phyloP scores from a whole-genome alignment of 2,797 vertebrate genomes.

The Sebastolobus altivelis region DNA sequence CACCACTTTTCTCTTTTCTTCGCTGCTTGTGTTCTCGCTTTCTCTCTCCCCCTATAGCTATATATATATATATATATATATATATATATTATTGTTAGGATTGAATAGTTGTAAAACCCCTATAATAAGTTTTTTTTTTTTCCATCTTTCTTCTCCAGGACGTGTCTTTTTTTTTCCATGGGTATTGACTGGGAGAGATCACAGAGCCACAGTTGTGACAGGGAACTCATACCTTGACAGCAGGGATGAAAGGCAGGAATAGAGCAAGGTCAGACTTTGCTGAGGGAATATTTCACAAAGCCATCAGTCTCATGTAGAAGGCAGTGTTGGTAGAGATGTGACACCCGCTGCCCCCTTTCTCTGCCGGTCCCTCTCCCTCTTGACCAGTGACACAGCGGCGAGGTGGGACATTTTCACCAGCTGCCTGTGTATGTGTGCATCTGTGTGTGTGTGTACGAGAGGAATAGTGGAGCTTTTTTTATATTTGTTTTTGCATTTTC shows the following conservation, averaged over 20 bases:
- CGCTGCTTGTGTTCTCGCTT: slow-evolving; percentile 25
- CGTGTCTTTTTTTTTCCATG: background rate
- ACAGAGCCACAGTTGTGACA: slow-evolving; percentile 65
- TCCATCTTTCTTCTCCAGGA: slow-evolving; percentile 9
- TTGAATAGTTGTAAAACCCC: slow-evolving; percentile 32
- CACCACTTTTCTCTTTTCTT: slow-evolving; percentile 47
- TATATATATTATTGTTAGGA: slow-evolving; percentile 6
- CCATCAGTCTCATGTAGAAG: slow-evolving; percentile 60
- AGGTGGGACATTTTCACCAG: slow-evolving; percentile 31
- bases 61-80: background rate
- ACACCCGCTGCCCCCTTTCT: slow-evolving; percentile 48
- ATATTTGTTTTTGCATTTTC: background rate
- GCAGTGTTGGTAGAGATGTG: slow-evolving; percentile 47
- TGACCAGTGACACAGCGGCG: slow-evolving; percentile 47
- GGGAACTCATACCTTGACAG: slow-evolving; percentile 60
- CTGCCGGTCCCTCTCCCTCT: slow-evolving; percentile 26
- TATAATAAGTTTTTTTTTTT: slow-evolving; percentile 6
- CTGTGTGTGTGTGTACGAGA: background rate
- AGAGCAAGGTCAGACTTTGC: slow-evolving; percentile 63
- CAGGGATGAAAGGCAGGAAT: slow-evolving; percentile 61
- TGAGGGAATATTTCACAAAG: slow-evolving; percentile 69
- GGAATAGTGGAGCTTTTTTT: background rate
- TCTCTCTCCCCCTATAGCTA: slow-evolving; percentile 9
- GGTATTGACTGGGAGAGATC: slow-evolving; percentile 57
- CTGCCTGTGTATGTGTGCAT: background rate